Evolutionary conservation across 2,797 vertebrate species (phyloP).

Genomic region (Acrocephalus scirpaceus): DNA sequence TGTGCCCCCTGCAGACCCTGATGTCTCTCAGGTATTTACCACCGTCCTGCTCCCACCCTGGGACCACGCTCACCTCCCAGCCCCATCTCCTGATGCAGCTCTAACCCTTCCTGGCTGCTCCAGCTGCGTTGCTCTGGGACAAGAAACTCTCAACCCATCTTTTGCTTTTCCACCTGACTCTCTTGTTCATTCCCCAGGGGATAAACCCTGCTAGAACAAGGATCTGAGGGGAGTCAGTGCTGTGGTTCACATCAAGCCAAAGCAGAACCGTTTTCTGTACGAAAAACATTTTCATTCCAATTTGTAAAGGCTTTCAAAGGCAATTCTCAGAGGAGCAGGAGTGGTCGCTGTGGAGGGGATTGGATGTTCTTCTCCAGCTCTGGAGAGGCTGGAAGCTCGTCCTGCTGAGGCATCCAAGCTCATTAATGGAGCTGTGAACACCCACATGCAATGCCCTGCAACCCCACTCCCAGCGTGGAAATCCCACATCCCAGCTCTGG

Average conservation of each 20-base stretch:
- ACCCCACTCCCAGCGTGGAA: background rate
- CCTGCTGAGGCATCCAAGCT: background rate
- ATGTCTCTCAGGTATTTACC: background rate
- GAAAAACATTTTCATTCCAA: background rate
- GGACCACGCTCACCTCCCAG: background rate
- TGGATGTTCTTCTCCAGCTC: background rate
- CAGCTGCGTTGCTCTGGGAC: background rate
- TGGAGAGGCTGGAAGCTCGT: background rate
- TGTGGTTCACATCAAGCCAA: background rate
- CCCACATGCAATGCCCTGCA: background rate
- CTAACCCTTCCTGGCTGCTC: background rate
- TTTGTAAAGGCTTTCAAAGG: background rate
- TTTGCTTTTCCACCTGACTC: background rate
- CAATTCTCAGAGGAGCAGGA: background rate
- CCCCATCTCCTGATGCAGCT: background rate
- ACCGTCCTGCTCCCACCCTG: background rate
- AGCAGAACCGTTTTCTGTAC: background rate
- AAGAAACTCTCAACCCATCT: background rate
- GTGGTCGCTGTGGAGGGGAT: accelerated
- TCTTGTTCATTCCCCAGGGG: background rate
- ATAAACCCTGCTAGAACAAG: background rate
- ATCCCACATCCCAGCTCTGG: background rate
- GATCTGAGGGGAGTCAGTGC: background rate
- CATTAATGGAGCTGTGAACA: background rate
- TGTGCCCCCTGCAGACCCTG: background rate